phyloP scores from a whole-genome alignment of 2,113 vertebrate genomes.

The Paramormyrops kingsleyae region DNA sequence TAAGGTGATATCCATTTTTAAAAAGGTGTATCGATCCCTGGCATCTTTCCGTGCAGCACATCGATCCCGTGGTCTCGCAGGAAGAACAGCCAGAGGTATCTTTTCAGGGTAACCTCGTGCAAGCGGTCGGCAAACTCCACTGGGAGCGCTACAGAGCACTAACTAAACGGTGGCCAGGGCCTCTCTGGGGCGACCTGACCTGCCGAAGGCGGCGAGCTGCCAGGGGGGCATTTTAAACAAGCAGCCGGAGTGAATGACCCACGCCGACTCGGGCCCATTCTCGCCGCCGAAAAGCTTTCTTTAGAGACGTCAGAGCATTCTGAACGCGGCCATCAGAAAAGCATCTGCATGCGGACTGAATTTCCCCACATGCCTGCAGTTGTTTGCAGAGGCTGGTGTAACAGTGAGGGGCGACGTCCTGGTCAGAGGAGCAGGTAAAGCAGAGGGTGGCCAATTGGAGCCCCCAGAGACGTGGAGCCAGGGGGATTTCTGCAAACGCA shows the following conservation, averaged over 20 bases:
- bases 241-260: background rate
- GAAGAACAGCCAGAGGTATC: constrained; percentile 62
- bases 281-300: background rate
- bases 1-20: constrained; percentile 73
- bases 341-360: background rate
- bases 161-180: constrained; percentile 1
- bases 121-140: background rate
- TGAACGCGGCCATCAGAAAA: background rate
- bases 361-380: background rate
- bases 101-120: constrained; percentile 41
- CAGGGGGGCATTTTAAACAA: background rate
- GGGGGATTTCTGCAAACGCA: background rate
- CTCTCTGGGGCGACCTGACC: background rate
- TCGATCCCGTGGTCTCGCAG: constrained; percentile 59
- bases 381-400: background rate
- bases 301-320: background rate
- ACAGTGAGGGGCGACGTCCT: background rate
- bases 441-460: background rate
- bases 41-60: constrained; percentile 58
- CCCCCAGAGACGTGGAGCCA: background rate
- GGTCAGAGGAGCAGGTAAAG: background rate
- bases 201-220: constrained; percentile 41
- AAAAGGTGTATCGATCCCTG: constrained; percentile 65
- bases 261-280: background rate
- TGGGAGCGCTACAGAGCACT: background rate